phyloP scores from a whole-genome alignment of 2,797 vertebrate species.

The Lepus oiostolus region DNA sequence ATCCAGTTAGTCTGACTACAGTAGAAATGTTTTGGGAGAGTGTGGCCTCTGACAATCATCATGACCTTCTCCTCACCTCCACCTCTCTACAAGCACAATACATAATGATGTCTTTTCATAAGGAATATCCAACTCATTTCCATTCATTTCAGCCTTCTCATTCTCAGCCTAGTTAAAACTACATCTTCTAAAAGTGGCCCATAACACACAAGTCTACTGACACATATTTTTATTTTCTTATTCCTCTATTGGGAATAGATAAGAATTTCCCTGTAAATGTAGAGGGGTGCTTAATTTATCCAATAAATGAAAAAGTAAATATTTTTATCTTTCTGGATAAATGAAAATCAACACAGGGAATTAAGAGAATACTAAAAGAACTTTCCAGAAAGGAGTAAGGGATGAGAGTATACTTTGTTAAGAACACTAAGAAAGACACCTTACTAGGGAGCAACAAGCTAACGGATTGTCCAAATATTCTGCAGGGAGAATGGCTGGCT shows the following conservation, averaged over 20 bases:
- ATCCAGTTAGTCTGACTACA: not conserved
- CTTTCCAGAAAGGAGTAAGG: not conserved
- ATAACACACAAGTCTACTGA: not conserved
- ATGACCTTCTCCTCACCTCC: not conserved
- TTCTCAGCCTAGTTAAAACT: constrained; percentile 28
- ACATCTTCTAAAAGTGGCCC: not conserved
- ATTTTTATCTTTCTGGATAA: not conserved
- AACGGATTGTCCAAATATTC: constrained; percentile 10
- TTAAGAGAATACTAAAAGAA: constrained; percentile 31
- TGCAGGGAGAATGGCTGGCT: not conserved
- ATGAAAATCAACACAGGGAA: not conserved
- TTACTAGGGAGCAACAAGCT: not conserved
- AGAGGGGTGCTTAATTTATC: not conserved
- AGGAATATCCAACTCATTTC: not conserved
- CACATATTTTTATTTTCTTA: constrained; percentile 6
- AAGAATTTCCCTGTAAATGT: not conserved
- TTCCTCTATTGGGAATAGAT: not conserved
- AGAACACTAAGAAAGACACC: not conserved
- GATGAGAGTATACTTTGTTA: not conserved
- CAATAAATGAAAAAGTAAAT: not conserved
- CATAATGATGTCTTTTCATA: not conserved
- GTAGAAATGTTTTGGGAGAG: not conserved
- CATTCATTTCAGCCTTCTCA: not conserved
- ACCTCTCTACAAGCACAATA: not conserved
- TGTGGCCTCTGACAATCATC: not conserved